Percentiles rank a stretch among this genome's conserved stretches.
These are phyloP conservation scores for Oxytorus armatus DNA, from an alignment of 2,888 invertebrate genomes.

Conservation along the genomic window DNA sequence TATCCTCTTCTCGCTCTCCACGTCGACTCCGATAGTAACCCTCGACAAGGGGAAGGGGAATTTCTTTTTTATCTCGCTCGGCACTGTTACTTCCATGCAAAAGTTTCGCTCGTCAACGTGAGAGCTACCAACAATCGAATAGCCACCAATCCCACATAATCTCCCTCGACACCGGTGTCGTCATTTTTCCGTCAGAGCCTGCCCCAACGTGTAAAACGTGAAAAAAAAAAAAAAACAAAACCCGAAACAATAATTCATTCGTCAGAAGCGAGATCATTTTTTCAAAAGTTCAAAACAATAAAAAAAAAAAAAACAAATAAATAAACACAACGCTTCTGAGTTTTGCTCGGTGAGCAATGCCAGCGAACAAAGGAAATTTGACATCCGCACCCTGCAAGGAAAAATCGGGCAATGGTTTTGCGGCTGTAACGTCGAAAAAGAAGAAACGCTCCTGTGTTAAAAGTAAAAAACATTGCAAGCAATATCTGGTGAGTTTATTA, in stretches of 20 bases:
- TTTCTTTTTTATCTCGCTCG: too few relatives aligned
- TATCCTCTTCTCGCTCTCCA: slow-evolving; percentile 5
- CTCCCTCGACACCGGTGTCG: not conserved
- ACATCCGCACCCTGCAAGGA: slow-evolving; percentile 78
- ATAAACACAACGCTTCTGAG: slow-evolving; percentile 4
- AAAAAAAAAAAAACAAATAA: not conserved
- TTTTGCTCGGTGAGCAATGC: slow-evolving; percentile 73
- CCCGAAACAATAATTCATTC: not conserved
- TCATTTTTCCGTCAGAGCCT: too few relatives aligned
- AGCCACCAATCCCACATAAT: too few relatives aligned
- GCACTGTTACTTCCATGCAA: slow-evolving; percentile 40
- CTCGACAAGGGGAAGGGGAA: slow-evolving; percentile 53
- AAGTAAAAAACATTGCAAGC: slow-evolving; percentile 81
- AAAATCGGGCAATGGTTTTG: slow-evolving; percentile 76
- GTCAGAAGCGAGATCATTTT: not conserved
- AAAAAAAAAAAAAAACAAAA: not conserved
- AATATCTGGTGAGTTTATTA: slow-evolving; percentile 81
- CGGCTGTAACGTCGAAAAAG: slow-evolving; percentile 74
- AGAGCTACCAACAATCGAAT: slow-evolving; percentile 36
- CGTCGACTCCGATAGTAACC: slow-evolving; percentile 45
- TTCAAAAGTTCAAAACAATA: not conserved
- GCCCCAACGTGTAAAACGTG: not conserved
- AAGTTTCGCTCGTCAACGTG: slow-evolving; percentile 63
- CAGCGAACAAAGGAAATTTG: slow-evolving; percentile 80
- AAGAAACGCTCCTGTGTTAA: slow-evolving; percentile 80